Percentiles rank a stretch among this genome's conserved stretches.
Conservation (phyloP, 2,797 vertebrate species). For the Parotocinclus haroldoi region DNA sequence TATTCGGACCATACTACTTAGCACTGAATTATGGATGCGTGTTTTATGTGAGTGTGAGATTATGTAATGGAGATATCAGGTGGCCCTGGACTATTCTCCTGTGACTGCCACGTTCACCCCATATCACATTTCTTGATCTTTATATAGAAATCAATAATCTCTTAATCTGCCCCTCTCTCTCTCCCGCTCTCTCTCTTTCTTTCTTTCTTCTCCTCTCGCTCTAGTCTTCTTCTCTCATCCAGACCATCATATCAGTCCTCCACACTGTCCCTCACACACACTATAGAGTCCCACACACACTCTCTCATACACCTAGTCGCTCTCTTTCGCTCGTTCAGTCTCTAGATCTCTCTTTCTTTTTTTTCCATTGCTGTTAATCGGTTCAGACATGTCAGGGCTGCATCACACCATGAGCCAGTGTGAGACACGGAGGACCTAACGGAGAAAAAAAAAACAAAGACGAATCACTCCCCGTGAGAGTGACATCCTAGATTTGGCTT, state of each 20-base stretch:
- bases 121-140: slow-evolving; percentile 70
- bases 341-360: slow-evolving; percentile 6
- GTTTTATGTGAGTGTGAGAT: slow-evolving; percentile 31
- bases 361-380: slow-evolving; percentile 30
- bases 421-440: slow-evolving; percentile 22
- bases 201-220: slow-evolving; percentile 15
- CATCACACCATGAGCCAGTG: slow-evolving; percentile 49
- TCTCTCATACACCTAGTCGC: slow-evolving; percentile 5
- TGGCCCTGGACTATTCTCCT: slow-evolving; percentile 46
- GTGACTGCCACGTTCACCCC: slow-evolving; percentile 37
- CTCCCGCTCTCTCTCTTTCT: slow-evolving; percentile 20
- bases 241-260: slow-evolving; percentile 1
- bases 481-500: background rate
- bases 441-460: slow-evolving; percentile 1
- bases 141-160: slow-evolving; percentile 75
- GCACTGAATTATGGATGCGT: background rate
- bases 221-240: slow-evolving; percentile 21
- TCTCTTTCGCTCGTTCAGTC: slow-evolving; percentile 2
- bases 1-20: too few species aligned
- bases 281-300: slow-evolving; percentile 1
- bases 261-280: slow-evolving; percentile 10
- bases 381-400: slow-evolving; percentile 62
- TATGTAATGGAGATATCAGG: slow-evolving; percentile 54
- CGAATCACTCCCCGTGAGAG: background rate
- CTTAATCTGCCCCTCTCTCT: slow-evolving; percentile 62